Evolutionary conservation across 2,797 vertebrate genomes (phyloP), one percentile per base, ranked within the genome.

Genomic region (Paedocypris micromegethes): DNA sequence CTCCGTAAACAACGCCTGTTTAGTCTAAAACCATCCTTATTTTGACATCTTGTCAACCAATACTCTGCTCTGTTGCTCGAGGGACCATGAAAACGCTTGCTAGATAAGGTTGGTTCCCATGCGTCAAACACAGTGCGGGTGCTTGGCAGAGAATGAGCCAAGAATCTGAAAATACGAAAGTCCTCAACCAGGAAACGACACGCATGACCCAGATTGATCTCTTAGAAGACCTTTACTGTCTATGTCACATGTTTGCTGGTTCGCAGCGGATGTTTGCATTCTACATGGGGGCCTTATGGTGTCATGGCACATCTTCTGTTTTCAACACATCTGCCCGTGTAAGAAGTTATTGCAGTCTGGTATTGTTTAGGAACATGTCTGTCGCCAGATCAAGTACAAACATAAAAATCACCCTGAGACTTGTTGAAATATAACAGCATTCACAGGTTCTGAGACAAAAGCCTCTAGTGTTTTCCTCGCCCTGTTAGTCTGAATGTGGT

Each of bases 341-440:
- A 64, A 83, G 78, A 80, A 77, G n/a, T 69, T 79, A 88, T 88
- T 87, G 84, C 87, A 70, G 77, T 61, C 75, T 63, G 66, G 67
- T 64, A n/a, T 73, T 88, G 87, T 88, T 87, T 85, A 81, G 81
- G 85, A 78, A 79, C 78, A 64, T 77, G 80, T 87, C 86, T 87
- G 82, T 86, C 83, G 71, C 23, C 80, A 79, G 78, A 80, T 70
- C 56, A 74, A 78, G 83, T 80, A 83, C 82, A 84, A 87, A 88
- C 86, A 86, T 80, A 82, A 80, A 83, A 75, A 58, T 88, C 79
- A 79, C 84, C 79, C 38, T 64, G 50, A 9, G 78, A 78, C 81
- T 84, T 69, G 78, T 83, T 83, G 79, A 82, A 81, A 83, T 78
- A 69, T 73, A 61, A 53, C 47, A 51, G 72, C 49, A 68, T 81